Evolutionary conservation across 1,140 invertebrate genomes (phyloP).

Genomic region (Eufriesea mexicana): DNA sequence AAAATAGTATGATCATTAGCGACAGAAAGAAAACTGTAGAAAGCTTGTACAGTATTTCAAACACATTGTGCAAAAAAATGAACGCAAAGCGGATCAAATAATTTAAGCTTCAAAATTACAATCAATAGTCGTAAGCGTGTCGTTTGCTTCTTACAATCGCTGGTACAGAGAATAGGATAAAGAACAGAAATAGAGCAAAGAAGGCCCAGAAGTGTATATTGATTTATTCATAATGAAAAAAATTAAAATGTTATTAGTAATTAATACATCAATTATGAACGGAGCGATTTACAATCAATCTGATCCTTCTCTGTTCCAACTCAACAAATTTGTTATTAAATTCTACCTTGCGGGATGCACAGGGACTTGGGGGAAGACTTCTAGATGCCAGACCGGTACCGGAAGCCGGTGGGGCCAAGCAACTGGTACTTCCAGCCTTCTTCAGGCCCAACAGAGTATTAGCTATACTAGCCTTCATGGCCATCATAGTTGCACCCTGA

Average conservation of each 20-base stretch:
- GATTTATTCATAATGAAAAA: not conserved
- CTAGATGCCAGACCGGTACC: conserved; percentile 84
- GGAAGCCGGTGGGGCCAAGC: conserved; percentile 83
- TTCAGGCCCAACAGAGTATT: conserved; percentile 83
- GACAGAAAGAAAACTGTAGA: not conserved
- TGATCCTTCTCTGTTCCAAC: conserved; percentile 57
- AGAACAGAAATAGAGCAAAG: conserved; percentile 55
- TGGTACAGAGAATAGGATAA: conserved; percentile 17
- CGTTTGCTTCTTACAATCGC: conserved; percentile 8
- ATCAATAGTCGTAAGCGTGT: conserved; percentile 19
- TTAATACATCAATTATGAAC: not conserved
- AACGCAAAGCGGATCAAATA: conserved; percentile 38
- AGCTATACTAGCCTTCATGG: conserved; percentile 82
- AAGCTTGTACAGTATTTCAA: conserved; percentile 12
- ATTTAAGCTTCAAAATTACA: conserved; percentile 35
- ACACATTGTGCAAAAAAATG: not conserved
- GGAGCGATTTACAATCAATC: not conserved
- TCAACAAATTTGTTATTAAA: conserved; percentile 57
- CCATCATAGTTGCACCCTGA: conserved; percentile 82
- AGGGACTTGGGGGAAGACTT: conserved; percentile 91
- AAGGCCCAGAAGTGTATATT: conserved; percentile 31
- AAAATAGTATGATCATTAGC: not conserved
- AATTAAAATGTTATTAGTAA: not conserved
- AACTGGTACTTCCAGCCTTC: conserved; percentile 85
- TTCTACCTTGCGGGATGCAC: conserved; percentile 85